Conservation (phyloP, 2,113 vertebrate genomes). For the Mola mola region DNA sequence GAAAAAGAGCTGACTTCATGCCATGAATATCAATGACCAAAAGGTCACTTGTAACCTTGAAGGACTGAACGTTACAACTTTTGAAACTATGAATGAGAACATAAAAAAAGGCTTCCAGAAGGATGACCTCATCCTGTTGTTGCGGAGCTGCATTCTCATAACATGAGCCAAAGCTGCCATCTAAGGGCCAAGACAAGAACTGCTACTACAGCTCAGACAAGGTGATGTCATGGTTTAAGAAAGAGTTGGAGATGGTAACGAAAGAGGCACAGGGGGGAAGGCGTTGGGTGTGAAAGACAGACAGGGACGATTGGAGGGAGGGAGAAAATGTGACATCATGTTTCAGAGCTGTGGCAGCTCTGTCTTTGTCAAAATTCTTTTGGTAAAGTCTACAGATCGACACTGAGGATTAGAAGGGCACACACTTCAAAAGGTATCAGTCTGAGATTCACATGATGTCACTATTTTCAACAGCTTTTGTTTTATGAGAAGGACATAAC, state of each 20-base stretch:
- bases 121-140: conserved; percentile 77
- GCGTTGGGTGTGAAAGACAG: conserved; percentile 36
- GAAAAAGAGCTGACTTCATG: not conserved
- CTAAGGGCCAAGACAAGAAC: conserved; percentile 50
- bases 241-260: conserved; percentile 39
- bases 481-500: not conserved
- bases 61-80: conserved; percentile 18
- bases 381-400: conserved; percentile 16
- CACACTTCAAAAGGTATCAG: not conserved
- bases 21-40: not conserved
- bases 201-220: conserved; percentile 53
- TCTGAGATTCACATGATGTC: not conserved
- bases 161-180: conserved; percentile 70
- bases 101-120: conserved; percentile 36
- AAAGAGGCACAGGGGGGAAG: conserved; percentile 24
- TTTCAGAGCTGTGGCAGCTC: conserved; percentile 33
- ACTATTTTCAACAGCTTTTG: not conserved
- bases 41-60: not conserved
- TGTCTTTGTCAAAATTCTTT: conserved; percentile 56
- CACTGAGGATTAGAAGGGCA: conserved; percentile 11
- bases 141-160: conserved; percentile 18
- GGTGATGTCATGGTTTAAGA: conserved; percentile 73
- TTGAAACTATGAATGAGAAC: conserved; percentile 58
- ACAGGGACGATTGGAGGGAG: conserved; percentile 30
- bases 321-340: conserved; percentile 63